Conservation (phyloP, 2,113 vertebrate species). For the Phyllostomus hastatus region DNA sequence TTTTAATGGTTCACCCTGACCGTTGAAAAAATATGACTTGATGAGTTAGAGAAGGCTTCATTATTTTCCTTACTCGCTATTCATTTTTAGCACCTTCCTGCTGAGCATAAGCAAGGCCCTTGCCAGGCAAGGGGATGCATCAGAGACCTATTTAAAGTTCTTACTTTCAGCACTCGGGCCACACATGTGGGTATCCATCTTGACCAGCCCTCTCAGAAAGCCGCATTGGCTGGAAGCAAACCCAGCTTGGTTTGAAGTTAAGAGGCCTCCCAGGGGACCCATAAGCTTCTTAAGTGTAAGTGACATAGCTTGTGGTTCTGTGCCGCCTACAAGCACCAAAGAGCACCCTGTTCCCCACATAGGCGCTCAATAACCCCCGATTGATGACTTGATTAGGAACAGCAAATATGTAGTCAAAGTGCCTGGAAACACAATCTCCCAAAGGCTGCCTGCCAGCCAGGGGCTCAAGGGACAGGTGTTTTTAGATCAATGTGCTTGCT, state of each 20-base stretch:
- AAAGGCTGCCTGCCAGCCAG: constrained; percentile 21
- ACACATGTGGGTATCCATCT: not conserved
- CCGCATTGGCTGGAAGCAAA: not conserved
- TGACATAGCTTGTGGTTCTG: not conserved
- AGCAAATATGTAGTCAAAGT: constrained; percentile 5
- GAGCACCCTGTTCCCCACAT: not conserved
- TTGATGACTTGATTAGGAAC: constrained; percentile 56
- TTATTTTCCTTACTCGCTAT: not conserved
- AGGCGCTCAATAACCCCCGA: constrained; percentile 8
- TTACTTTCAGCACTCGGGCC: not conserved
- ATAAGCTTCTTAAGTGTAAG: not conserved
- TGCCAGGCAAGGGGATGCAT: not conserved
- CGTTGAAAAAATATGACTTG: not conserved
- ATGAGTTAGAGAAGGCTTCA: not conserved
- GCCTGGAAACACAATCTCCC: constrained; percentile 28
- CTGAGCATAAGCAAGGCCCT: not conserved
- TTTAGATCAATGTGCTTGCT: constrained; percentile 38
- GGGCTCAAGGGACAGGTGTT: constrained; percentile 11
- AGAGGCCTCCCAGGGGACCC: not conserved
- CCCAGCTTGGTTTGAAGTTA: not conserved
- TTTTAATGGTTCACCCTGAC: not conserved
- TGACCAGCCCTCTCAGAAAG: not conserved
- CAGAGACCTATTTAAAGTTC: constrained; percentile 30
- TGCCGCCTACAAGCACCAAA: not conserved
- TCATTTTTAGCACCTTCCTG: constrained; percentile 33